Conservation (phyloP, 1,140 invertebrate genomes). For the Cataglyphis hispanica region DNA sequence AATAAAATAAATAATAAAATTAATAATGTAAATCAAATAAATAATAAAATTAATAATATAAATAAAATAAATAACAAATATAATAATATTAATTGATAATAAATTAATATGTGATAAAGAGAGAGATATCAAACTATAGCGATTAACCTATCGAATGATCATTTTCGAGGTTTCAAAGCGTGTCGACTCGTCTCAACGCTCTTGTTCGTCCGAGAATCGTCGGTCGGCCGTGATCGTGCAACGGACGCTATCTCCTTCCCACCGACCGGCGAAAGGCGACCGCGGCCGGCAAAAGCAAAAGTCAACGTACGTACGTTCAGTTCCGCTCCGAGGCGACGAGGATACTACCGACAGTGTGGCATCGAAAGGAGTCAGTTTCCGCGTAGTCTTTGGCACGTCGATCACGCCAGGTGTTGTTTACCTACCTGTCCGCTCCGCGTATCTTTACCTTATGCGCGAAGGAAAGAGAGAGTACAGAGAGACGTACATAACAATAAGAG, state of each 20-base stretch:
- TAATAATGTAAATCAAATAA: too few relatives aligned
- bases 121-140: too few relatives aligned
- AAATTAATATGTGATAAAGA: too few relatives aligned
- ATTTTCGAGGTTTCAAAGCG: neutral
- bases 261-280: constrained; percentile 65
- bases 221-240: constrained; percentile 68
- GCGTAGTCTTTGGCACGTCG: constrained; percentile 80
- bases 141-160: constrained; percentile 2
- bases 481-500: too few relatives aligned
- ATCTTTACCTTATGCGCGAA: neutral
- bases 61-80: too few relatives aligned
- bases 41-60: too few relatives aligned
- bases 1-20: too few relatives aligned
- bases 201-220: constrained; percentile 44
- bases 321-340: constrained; percentile 73
- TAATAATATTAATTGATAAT: too few relatives aligned
- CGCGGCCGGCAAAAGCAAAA: constrained; percentile 77
- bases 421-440: neutral
- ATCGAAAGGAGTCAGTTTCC: constrained; percentile 82
- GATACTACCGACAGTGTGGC: constrained; percentile 75
- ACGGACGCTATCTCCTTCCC: constrained; percentile 77
- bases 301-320: constrained; percentile 75
- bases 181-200: constrained; percentile 13
- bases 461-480: too few relatives aligned
- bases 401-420: constrained; percentile 39